Evolutionary conservation across 2,113 vertebrate species (phyloP), one percentile per base, ranked within the genome.

Genomic region (Apteryx mantelli): DNA sequence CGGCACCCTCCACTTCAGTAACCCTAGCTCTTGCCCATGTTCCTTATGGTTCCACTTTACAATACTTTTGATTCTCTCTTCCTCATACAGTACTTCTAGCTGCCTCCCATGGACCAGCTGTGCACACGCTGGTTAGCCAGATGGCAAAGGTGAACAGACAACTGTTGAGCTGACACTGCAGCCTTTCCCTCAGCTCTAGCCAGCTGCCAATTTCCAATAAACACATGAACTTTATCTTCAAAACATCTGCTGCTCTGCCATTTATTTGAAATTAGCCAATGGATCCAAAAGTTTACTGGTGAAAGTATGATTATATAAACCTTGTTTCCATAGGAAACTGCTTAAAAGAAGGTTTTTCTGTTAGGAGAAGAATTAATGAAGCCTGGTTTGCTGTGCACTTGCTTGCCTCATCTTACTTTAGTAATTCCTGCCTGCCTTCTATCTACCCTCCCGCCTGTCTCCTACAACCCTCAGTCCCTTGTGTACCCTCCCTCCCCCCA

Each of bases 291-390:
- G 46, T 40, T 56, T 82, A 18, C 46, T 0, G 0, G 44, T 75
- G 76, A 83, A 93, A 95, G 55, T 15, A 20, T 14, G 15, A 63
- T 93, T 96, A 88, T 92, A 42, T 92, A 74, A 93, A 95, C 55
- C 93, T 93, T 66, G 86, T 88, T 94, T 95, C 91, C 86, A 48
- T 91, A 94, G 75, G 71, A 95, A 90, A 93, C 13, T 61, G 56
- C 82, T 88, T 48, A 53, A 46, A 88, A 46, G 66, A 73, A 66
- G 68, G 79, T 88, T 61, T 36, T 66, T 89, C 60, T 53, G n/a
- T 2, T 3, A 83, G 66, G 78, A 88, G 60, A 30, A 88, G 60
- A 32, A 32, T 58, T 80, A 30, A 46, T 3, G 55, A 84, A 86
- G 38, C 60, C 28, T 70, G 36, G 9, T 64, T 96, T 95, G 80